Evolutionary conservation across 2,113 vertebrate species (phyloP), one percentile per base, ranked within the genome.

Genomic region (Ciconia boyciana): DNA sequence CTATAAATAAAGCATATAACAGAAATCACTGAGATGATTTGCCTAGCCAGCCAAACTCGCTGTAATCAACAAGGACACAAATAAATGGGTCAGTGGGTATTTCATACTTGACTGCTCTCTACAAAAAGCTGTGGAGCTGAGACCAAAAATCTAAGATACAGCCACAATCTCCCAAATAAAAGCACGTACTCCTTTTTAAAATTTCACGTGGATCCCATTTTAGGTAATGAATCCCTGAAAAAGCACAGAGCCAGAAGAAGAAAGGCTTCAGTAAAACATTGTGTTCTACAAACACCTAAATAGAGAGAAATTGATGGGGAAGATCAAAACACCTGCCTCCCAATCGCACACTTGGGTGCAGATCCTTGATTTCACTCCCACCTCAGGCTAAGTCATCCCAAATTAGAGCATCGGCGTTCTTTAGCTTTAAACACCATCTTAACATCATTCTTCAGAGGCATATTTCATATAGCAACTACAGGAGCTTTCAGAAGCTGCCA

Each of bases 1-100:
- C 78, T 55, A 22, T 5, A 91, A 95, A 85, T 54, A 87, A 74
- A 76, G 54, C 36, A 51, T 10, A 11, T 43, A 46, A 83, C 49
- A 95, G 76, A 84, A 93, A 82, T 32, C 75, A 68, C 6, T 51
- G 78, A 77, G 84, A 75, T 85, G 24, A 85, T 66, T 52, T 90
- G 88, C 86, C 78, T 39, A 55, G 48, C 52, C 57, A 68, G 77
- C 36, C 80, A 69, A 69, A 91, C 75, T 92, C 96, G 79, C 74
- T 66, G 65, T 13, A 72, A 64, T 55, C 89, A 77, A n/a, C 87
- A 94, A 62, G 54, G 89, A 91, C 79, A 87, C 77, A 51, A 70
- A 94, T 62, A 95, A 96, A 83, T 80, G 60, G 95, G 95, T 95
- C 96, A 96, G 43, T 93, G 91, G 81, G 48, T 93, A 81, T 91